phyloP scores from a whole-genome alignment of 2,888 invertebrate genomes.

The Troides aeacus region DNA sequence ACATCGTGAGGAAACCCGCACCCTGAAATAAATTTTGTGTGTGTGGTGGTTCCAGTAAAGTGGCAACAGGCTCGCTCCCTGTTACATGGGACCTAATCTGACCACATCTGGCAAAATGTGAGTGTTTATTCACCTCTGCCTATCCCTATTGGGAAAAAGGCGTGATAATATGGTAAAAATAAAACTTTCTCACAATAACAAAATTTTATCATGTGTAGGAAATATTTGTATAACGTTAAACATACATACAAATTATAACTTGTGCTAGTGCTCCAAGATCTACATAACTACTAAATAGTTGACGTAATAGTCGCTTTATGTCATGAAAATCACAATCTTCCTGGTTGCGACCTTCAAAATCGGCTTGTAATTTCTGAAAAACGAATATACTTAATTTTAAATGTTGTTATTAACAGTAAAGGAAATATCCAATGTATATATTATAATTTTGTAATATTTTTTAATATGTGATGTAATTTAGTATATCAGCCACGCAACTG shows the following conservation, averaged over 20 bases:
- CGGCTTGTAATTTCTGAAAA: conserved; percentile 88
- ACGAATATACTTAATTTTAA: not conserved
- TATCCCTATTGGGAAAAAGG: too few relatives aligned
- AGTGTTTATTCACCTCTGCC: too few relatives aligned
- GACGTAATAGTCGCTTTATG: conserved; percentile 89
- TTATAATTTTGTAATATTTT: not conserved
- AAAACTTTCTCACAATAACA: not conserved
- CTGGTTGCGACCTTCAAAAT: conserved; percentile 93
- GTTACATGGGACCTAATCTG: too few relatives aligned
- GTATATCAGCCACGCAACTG: not conserved
- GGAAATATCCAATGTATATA: too few relatives aligned
- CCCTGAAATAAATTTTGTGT: too few relatives aligned
- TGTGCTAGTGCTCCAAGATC: conserved; percentile 90
- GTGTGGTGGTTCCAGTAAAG: too few relatives aligned
- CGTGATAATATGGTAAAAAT: not conserved
- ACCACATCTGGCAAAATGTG: too few relatives aligned
- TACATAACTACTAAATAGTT: conserved; percentile 91
- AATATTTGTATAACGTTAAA: not conserved
- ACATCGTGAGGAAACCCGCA: too few relatives aligned
- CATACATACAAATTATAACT: conserved; percentile 84
- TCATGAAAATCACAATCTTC: conserved; percentile 92
- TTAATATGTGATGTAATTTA: not conserved
- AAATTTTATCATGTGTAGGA: not conserved
- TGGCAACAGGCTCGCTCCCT: too few relatives aligned
- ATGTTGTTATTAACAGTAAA: too few relatives aligned